Evolutionary conservation across 2,888 invertebrate genomes (phyloP).

Genomic region (Amaurobius ferox): DNA sequence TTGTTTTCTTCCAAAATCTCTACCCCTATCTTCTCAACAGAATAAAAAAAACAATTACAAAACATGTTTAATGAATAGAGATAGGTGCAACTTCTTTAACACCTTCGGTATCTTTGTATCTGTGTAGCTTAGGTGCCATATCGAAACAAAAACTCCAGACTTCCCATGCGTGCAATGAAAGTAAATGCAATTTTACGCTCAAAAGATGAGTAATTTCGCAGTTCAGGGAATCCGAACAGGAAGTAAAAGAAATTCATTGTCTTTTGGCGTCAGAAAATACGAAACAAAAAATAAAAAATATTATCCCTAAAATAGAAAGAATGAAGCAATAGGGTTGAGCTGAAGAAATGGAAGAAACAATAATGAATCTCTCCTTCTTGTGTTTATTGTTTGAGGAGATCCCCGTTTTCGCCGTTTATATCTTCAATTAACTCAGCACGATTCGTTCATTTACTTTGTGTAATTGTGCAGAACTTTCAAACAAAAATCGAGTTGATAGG

Average conservation of each 20-base stretch:
- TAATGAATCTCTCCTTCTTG: background rate
- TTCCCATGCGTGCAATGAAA: background rate
- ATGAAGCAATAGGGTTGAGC: background rate
- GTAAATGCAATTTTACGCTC: background rate
- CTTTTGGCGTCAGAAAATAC: background rate
- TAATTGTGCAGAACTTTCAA: background rate
- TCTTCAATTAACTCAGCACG: background rate
- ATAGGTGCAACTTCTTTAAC: no score
- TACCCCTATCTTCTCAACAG: no score
- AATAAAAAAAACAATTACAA: no score
- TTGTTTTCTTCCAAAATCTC: no score
- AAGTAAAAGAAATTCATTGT: background rate
- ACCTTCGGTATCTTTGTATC: no score
- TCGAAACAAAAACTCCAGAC: background rate
- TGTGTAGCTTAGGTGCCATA: no score
- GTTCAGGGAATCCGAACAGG: background rate
- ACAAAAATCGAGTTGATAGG: background rate
- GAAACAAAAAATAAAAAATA: background rate
- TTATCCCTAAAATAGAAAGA: background rate
- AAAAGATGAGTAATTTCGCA: slow-evolving; percentile 9
- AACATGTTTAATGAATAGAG: no score
- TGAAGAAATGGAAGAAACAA: background rate
- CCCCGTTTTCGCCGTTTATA: background rate
- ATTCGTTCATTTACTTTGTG: background rate
- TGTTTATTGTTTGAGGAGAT: background rate